A percentile compares a stretch with the other conserved stretches of the same genome.
phyloP scores from a whole-genome alignment of 1,140 invertebrate genomes.

The Papilio machaon region DNA sequence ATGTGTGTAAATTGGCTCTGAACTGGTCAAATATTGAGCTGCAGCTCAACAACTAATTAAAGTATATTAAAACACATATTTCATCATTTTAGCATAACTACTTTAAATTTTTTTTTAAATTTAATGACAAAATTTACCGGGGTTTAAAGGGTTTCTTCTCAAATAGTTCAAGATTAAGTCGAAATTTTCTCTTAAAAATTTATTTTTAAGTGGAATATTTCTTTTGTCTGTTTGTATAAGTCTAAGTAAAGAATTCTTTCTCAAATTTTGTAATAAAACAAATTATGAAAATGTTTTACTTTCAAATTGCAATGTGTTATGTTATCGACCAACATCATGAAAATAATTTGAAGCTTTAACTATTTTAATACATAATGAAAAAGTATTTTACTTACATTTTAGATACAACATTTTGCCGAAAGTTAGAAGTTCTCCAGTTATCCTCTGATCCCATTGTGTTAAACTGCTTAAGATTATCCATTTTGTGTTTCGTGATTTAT shows the following conservation, averaged over 20 bases:
- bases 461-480: conserved; percentile 72
- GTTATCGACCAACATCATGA: not conserved
- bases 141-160: not conserved
- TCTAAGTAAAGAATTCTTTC: no score
- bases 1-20: no score
- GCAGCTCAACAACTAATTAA: not conserved
- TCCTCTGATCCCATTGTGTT: conserved; percentile 70
- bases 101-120: not conserved
- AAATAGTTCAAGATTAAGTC: not conserved
- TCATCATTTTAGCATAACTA: no score
- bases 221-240: no score
- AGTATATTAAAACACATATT: not conserved
- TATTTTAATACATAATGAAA: conserved; percentile 14
- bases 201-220: no score
- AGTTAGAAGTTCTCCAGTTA: conserved; percentile 70
- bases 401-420: conserved; percentile 69
- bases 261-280: no score
- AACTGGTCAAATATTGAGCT: no score
- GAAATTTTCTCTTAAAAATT: no score
- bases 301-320: not conserved
- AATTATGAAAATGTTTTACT: no score
- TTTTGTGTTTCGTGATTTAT: conserved; percentile 33
- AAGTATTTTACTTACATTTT: conserved; percentile 67
- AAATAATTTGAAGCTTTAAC: conserved; percentile 13
- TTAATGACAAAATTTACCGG: not conserved